Evolutionary conservation across 2,113 vertebrate genomes (phyloP).

Genomic region (Arothron firmamentum): DNA sequence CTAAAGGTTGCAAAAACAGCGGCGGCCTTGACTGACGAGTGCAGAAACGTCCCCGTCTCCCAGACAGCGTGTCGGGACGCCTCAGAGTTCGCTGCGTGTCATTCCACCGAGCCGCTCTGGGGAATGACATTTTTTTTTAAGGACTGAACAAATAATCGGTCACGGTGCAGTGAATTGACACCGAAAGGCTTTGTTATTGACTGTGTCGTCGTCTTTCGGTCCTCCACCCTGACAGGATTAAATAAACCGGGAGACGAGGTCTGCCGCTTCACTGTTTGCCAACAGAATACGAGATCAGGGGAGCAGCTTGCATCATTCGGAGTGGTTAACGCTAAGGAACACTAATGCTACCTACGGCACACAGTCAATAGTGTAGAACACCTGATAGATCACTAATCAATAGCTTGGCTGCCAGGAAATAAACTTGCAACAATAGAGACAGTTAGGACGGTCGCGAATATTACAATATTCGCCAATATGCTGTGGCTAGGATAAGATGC

Average conservation of each 20-base stretch:
- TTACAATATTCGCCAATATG: no score
- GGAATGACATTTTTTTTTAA: neutral
- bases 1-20: neutral
- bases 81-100: slow-evolving; percentile 10
- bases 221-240: neutral
- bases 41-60: neutral
- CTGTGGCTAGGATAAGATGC: no score
- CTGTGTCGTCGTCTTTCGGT: neutral
- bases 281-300: neutral
- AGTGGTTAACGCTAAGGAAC: no score
- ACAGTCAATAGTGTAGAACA: no score
- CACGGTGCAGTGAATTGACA: neutral
- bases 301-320: neutral
- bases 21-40: neutral
- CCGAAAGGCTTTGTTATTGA: neutral
- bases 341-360: no score
- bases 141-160: neutral
- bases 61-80: slow-evolving; percentile 15
- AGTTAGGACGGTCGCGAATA: no score
- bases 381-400: no score
- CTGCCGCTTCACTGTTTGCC: no score
- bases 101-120: neutral
- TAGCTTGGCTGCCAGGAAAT: no score
- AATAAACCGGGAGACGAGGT: neutral
- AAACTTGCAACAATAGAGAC: no score